These are phyloP conservation scores for Rousettus leschenaultii DNA, from an alignment of 2,113 vertebrate genomes.

Conservation along the genomic window DNA sequence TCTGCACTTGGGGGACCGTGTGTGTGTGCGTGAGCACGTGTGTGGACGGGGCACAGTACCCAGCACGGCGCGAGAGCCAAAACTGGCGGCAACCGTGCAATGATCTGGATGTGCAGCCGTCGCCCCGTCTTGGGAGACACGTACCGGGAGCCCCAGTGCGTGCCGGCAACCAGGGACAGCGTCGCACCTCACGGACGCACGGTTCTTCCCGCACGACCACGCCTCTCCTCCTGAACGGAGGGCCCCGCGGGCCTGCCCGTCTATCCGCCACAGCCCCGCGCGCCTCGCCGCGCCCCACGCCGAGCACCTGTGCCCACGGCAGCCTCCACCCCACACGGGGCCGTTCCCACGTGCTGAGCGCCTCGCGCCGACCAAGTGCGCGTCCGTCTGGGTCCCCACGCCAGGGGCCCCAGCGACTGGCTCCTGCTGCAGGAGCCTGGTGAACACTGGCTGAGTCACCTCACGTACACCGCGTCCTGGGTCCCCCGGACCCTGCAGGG, in stretches of 20 bases:
- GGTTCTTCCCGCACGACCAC: no score
- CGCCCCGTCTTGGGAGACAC: no score
- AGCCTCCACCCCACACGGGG: accelerated
- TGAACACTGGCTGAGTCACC: accelerated
- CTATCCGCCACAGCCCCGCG: no score
- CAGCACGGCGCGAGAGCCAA: neutral
- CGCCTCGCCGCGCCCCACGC: no score
- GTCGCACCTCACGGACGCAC: no score
- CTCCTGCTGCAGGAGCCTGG: neutral
- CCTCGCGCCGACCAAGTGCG: accelerated
- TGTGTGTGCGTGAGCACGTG: neutral
- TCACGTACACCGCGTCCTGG: accelerated
- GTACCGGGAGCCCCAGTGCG: no score
- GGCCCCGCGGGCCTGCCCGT: no score
- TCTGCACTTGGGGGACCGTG: no score
- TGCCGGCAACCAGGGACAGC: no score
- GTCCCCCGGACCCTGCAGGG: neutral
- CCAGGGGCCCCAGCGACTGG: neutral
- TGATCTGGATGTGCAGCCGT: accelerated
- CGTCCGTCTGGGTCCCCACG: neutral
- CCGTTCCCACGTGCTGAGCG: neutral
- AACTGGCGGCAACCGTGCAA: accelerated
- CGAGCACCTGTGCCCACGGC: neutral
- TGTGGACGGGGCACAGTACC: neutral
- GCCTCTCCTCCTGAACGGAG: no score